Percentiles rank a stretch among this genome's conserved stretches.
Conservation (phyloP, 2,113 vertebrate species). For the Antechinus flavipes region DNA sequence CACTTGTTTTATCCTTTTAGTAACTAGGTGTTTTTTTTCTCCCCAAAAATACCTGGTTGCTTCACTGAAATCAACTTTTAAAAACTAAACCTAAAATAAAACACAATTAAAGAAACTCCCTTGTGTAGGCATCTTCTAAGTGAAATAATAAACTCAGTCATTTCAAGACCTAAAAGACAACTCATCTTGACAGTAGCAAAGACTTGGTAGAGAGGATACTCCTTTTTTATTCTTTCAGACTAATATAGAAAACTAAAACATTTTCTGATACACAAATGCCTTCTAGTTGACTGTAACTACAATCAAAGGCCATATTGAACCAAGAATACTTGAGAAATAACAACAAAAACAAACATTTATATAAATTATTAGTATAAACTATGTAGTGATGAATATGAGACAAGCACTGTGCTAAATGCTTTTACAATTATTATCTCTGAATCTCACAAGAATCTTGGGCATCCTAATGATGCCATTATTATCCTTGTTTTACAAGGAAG, state of each 20-base stretch:
- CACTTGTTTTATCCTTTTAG: not conserved
- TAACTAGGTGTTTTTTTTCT: conserved; percentile 70
- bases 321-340: not conserved
- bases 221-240: not conserved
- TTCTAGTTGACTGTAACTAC: conserved; percentile 23
- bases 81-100: conserved; percentile 63
- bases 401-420: not conserved
- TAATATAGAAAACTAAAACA: not conserved
- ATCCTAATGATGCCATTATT: not conserved
- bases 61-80: conserved; percentile 58
- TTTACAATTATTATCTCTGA: not conserved
- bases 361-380: not conserved
- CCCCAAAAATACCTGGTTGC: conserved; percentile 30
- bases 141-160: conserved; percentile 49
- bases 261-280: conserved; percentile 38
- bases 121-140: conserved; percentile 13
- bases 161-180: conserved; percentile 57
- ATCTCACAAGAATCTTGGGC: not conserved
- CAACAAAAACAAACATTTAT: not conserved
- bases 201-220: not conserved
- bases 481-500: not conserved
- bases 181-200: conserved; percentile 61
- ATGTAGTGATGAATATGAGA: not conserved
- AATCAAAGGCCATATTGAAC: not conserved
- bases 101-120: not conserved